phyloP scores from a whole-genome alignment of 2,113 vertebrate genomes.

The Oncorhynchus gorbuscha region DNA sequence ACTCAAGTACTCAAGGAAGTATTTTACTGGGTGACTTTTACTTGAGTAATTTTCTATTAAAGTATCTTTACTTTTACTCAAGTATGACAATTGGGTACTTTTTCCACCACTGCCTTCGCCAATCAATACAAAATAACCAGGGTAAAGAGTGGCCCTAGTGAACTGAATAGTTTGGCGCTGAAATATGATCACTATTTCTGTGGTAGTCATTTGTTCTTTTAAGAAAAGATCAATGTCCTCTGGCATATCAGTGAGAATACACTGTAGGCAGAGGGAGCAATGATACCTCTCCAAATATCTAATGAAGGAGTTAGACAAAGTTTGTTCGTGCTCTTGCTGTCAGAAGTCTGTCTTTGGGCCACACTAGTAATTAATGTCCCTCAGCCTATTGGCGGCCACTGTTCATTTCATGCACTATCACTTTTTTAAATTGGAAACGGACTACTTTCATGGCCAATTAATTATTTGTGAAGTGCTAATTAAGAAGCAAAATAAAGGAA shows the following conservation, averaged over 20 bases:
- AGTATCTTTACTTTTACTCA: too few species aligned
- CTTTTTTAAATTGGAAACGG: constrained; percentile 76
- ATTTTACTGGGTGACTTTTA: too few species aligned
- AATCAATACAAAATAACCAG: too few species aligned
- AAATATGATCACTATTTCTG: constrained; percentile 76
- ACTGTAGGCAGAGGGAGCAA: constrained; percentile 50
- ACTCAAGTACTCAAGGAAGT: too few species aligned
- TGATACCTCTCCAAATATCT: constrained; percentile 72
- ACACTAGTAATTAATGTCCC: constrained; percentile 62
- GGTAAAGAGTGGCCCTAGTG: constrained; percentile 57
- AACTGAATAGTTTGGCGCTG: constrained; percentile 68
- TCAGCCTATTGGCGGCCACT: constrained; percentile 53
- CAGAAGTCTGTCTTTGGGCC: constrained; percentile 39
- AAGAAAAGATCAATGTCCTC: constrained; percentile 75
- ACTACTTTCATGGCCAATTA: constrained; percentile 76
- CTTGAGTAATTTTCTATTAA: too few species aligned
- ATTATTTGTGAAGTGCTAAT: constrained; percentile 76
- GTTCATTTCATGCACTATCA: constrained; percentile 80
- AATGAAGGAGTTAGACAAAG: constrained; percentile 65
- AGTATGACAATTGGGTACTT: too few species aligned
- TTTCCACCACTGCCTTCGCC: too few species aligned
- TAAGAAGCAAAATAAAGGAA: constrained; percentile 74
- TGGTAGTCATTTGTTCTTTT: constrained; percentile 72
- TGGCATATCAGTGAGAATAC: constrained; percentile 62
- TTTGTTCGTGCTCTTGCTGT: constrained; percentile 39